Percentiles rank a stretch among this genome's conserved stretches.
Conservation (phyloP, 2,113 vertebrate species). For the Puffinus mauretanicus region DNA sequence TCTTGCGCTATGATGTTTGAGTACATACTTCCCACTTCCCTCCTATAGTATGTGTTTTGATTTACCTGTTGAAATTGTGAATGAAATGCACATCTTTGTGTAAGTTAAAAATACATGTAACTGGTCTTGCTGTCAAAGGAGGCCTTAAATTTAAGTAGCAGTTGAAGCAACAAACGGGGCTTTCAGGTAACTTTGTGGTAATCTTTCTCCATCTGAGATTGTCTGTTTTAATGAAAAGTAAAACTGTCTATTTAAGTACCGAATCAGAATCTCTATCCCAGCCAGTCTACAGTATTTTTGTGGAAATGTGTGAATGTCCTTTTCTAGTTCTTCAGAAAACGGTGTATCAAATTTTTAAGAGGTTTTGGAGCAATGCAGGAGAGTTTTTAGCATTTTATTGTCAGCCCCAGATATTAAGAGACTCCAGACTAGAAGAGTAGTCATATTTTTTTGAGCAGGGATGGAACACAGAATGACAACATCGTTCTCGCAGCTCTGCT, state of each 20-base stretch:
- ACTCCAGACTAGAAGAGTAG: background rate
- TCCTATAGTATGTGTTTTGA: background rate
- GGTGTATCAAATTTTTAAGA: background rate
- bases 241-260: background rate
- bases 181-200: background rate
- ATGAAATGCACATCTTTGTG: background rate
- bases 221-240: background rate
- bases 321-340: background rate
- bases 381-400: background rate
- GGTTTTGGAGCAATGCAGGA: background rate
- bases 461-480: background rate
- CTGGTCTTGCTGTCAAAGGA: background rate
- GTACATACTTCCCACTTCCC: rapidly evolving
- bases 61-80: background rate
- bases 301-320: background rate
- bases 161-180: background rate
- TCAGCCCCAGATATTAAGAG: background rate
- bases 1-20: background rate
- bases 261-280: background rate
- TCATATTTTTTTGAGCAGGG: background rate
- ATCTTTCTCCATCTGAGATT: background rate
- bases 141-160: background rate
- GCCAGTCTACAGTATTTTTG: background rate
- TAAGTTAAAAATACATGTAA: background rate
- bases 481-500: background rate